Evolutionary conservation across 2,113 vertebrate species (phyloP).

Genomic region (Carollia perspicillata): DNA sequence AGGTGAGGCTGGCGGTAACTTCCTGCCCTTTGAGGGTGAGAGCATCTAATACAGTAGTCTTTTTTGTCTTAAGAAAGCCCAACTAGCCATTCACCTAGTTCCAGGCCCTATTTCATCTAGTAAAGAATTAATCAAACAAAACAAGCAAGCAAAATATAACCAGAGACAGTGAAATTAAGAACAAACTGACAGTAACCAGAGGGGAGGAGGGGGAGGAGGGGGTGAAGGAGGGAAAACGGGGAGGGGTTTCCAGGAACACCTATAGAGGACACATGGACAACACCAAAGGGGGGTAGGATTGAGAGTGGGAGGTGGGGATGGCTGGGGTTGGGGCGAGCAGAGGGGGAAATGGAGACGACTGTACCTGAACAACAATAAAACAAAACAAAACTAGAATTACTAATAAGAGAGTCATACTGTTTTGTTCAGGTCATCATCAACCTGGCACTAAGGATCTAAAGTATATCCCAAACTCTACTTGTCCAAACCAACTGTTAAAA

Average conservation of each 20-base stretch:
- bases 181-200: no score
- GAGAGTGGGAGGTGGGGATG: no score
- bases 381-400: not conserved
- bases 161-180: no score
- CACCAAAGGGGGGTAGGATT: no score
- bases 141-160: no score
- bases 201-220: no score
- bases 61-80: not conserved
- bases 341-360: no score
- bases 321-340: no score
- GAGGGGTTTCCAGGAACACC: no score
- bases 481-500: not conserved
- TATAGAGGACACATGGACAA: no score
- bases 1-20: not conserved
- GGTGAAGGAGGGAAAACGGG: no score
- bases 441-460: not conserved
- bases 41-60: not conserved
- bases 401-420: not conserved
- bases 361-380: no score
- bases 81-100: not conserved
- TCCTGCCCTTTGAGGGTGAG: not conserved
- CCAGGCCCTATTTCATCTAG: not conserved
- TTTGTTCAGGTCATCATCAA: not conserved
- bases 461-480: not conserved
- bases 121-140: not conserved